A percentile compares a stretch with the other conserved stretches of the same genome.
These are phyloP conservation scores for Helicoverpa armigera DNA, from an alignment of 1,140 invertebrate genomes.

Conservation along the genomic window DNA sequence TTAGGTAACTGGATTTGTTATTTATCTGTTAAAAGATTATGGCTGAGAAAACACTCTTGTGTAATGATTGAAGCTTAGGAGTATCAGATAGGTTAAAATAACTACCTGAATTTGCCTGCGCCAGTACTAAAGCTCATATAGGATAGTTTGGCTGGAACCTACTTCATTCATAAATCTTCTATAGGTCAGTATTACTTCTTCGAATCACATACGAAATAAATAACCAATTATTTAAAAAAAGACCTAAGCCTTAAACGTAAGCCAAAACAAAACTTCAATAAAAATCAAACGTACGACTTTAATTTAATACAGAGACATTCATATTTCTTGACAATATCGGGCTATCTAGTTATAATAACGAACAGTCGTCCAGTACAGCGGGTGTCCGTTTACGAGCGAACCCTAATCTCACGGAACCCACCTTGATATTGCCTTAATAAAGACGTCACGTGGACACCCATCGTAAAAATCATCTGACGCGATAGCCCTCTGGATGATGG, in stretches of 20 bases:
- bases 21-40: too few species aligned
- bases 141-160: too few species aligned
- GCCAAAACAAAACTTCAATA: neutral
- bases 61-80: neutral
- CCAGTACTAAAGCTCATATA: too few species aligned
- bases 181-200: too few species aligned
- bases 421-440: constrained; percentile 68
- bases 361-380: constrained; percentile 57
- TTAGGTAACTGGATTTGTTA: neutral
- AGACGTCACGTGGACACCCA: constrained; percentile 63
- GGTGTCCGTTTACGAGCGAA: constrained; percentile 65
- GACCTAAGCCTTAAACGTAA: neutral
- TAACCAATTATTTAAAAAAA: too few species aligned
- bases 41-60: too few species aligned
- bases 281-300: neutral
- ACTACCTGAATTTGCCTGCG: too few species aligned
- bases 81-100: too few species aligned
- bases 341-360: constrained; percentile 41
- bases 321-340: constrained; percentile 13
- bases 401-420: constrained; percentile 60
- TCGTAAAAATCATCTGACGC: constrained; percentile 55
- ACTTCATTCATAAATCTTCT: too few species aligned
- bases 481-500: constrained; percentile 27
- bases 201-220: too few species aligned
- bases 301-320: neutral